Base-by-base conservation (phyloP, 1,140 invertebrate genomes). In the Euura saliciscinereae region DNA sequence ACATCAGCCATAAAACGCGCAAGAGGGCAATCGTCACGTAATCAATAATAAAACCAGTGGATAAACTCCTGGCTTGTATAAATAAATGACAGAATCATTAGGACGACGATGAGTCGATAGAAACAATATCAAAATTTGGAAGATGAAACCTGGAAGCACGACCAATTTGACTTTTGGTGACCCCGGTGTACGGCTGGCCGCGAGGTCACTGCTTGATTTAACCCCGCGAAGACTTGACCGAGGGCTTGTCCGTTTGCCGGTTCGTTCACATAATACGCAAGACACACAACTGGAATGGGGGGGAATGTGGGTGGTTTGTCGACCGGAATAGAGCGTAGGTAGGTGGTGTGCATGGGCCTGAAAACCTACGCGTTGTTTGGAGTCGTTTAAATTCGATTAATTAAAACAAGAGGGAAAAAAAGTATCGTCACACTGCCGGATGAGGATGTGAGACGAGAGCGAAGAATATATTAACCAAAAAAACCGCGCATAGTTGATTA, bases 321-420 rank as follows among this genome's bases (percentile, higher is more conserved):
- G 13, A n/a, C 2, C 51, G 6, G 51, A 59, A 59, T 59, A n/a
- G 51, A 11, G 51, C 51, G 51, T 59, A 59, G 51, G 51, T 59
- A 3, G 51, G 13, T 6, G 3, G 51, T 59, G 51, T 59, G 51
- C 51, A 8, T 59, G 8, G 6, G 6, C 8, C 51, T 6, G 10
- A n/a, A 59, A 59, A 59, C 51, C 51, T 59, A 59, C 51, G 51
- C 51, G 51, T 59, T 59, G 51, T 59, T 59, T 59, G 51, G 51
- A 59, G 51, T 59, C 51, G 51, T 59, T 59, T 59, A 59, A 59
- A 59, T 59, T 59, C 8, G 8, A 59, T 59, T 59, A 59, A 59
- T 59, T 59, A n/a, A 59, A 59, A 59, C 28, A 6, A 1, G 28
- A 28, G 28, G 28, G 28, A 28, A 28, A n/a, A 59, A n/a, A 59